phyloP scores from a whole-genome alignment of 2,797 vertebrate genomes.

The Clarias pachynema region DNA sequence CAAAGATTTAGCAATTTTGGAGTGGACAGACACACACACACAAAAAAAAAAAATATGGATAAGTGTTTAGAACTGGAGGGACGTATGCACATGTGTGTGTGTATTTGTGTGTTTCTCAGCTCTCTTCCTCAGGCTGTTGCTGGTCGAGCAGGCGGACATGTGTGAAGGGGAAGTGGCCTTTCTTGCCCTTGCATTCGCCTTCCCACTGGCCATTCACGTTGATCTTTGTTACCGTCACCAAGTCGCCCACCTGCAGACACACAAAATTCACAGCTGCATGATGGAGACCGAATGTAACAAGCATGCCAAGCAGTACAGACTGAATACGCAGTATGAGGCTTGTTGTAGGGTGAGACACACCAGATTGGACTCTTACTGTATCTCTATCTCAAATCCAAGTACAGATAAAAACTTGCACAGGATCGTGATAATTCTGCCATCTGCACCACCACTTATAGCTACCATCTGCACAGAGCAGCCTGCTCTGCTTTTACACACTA shows the following conservation, averaged over 20 bases:
- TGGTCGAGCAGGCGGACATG: conserved; percentile 97
- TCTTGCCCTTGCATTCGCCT: conserved; percentile 96
- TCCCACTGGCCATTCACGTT: conserved; percentile 99
- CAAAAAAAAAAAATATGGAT: not conserved
- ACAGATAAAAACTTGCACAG: not conserved
- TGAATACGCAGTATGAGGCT: not conserved
- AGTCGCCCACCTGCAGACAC: conserved; percentile 87
- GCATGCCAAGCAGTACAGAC: not conserved
- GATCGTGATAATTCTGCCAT: not conserved
- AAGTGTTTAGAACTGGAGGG: conserved; percentile 8
- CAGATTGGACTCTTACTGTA: not conserved
- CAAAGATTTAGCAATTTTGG: not conserved
- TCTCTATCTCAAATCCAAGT: not conserved
- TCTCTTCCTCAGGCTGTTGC: conserved; percentile 93
- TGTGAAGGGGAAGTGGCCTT: conserved; percentile 97
- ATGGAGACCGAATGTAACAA: conserved; percentile 16
- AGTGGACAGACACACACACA: not conserved
- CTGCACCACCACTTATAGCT: not conserved
- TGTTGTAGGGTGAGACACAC: not conserved
- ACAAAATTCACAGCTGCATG: not conserved
- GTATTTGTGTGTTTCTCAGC: conserved; percentile 48
- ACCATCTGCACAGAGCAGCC: not conserved
- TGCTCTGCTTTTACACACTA: not conserved
- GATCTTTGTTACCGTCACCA: conserved; percentile 98
- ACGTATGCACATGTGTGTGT: not conserved